Evolutionary conservation across 2,888 invertebrate species (phyloP).

Genomic region (Brachyptera risi): DNA sequence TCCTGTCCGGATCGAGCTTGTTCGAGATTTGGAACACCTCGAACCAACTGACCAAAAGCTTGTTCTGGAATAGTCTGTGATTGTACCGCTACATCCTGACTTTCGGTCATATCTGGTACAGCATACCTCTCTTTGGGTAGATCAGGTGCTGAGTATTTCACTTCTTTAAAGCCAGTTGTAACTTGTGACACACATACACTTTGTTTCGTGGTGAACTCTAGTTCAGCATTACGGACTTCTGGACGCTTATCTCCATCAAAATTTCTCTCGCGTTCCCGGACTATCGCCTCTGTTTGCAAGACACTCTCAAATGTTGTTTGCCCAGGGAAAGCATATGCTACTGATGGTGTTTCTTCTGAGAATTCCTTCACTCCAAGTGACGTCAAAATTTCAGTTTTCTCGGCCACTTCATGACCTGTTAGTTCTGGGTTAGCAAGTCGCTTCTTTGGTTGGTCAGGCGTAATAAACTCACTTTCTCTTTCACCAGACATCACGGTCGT

Average conservation of each 20-base stretch:
- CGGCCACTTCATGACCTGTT: conserved; percentile 53
- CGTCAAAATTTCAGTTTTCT: conserved; percentile 54
- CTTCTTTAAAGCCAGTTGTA: conserved; percentile 47
- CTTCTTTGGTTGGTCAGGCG: conserved; percentile 44
- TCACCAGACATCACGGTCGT: conserved; percentile 46
- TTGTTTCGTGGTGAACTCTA: conserved; percentile 44
- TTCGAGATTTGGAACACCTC: conserved; percentile 35
- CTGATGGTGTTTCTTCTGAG: conserved; percentile 35
- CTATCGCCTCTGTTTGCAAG: conserved; percentile 52
- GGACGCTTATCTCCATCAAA: conserved; percentile 44
- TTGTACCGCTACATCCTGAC: conserved; percentile 31
- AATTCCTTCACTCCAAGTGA: conserved; percentile 44
- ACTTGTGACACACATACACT: conserved; percentile 48
- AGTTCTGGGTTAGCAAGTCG: conserved; percentile 52
- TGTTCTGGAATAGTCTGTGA: conserved; percentile 21
- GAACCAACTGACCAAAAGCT: conserved; percentile 25
- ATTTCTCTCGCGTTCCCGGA: conserved; percentile 44
- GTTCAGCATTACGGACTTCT: conserved; percentile 44
- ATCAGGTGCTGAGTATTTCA: conserved; percentile 40
- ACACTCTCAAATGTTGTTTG: conserved; percentile 54
- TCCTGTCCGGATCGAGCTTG: conserved; percentile 38
- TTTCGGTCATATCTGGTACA: conserved; percentile 43
- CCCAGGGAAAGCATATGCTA: conserved; percentile 47
- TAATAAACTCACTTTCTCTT: conserved; percentile 48
- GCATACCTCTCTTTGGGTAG: conserved; percentile 42